Base-by-base conservation (phyloP, 2,113 vertebrate genomes). In the Entelurus aequoreus region DNA sequence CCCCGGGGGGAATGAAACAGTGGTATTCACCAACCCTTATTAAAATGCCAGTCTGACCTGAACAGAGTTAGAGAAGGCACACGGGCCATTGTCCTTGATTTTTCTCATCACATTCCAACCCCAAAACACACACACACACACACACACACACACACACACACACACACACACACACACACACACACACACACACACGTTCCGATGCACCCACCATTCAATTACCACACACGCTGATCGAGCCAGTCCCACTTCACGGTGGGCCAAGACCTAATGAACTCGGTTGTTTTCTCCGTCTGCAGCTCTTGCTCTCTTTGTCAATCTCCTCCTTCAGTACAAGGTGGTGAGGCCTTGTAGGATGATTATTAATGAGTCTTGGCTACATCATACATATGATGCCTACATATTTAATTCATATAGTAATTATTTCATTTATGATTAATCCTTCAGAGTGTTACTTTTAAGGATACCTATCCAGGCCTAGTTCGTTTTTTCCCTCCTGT, bases 11-110 rank as follows among this genome's bases (percentile, higher is more conserved):
- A 75, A 90, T 88, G 82, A 90, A 91, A 80, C 82, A 82, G 80
- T 85, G 85, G 84, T 90, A 91, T 90, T 90, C 89, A 90, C 73
- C 76, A 73, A 61, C 56, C 79, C 88, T 90, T 81, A 90, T 91
- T 91, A 90, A 86, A 83, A 91, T 90, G 86, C 89, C 78, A 86
- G 86, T 86, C 87, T 75, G 71, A 77, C 79, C 87, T 78, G 42
- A 83, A 87, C 83, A 76, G 81, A 86, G 86, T 83, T 78, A 68
- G 68, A 53, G 67, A 80, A 81, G 68, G 67, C 75, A 78, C 68
- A 76, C 69, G 74, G 72, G 72, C 77, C 66, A 76, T 82, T 81
- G 81, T 86, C 82, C 83, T 86, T 86, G 80, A 70, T 79, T 85
- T 74, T 70, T 75, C 78, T 73, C 76, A 76, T 82, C 84, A 80